Evolutionary conservation across 2,113 vertebrate genomes (phyloP).

Genomic region (Rousettus leschenaultii): DNA sequence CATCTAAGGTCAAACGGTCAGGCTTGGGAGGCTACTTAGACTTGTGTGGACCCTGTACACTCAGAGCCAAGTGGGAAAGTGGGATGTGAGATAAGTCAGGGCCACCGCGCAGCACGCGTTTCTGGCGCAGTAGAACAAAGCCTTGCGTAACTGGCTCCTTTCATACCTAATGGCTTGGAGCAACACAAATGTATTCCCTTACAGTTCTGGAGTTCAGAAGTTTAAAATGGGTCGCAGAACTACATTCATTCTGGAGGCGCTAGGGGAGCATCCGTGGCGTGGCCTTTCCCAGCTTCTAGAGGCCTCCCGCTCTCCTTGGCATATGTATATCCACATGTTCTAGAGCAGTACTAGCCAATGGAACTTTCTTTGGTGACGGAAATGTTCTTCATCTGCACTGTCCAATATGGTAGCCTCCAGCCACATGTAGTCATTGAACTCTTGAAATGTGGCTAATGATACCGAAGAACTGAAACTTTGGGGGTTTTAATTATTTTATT

Average conservation of each 20-base stretch:
- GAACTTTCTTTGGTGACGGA: not conserved
- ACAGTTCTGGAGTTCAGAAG: not conserved
- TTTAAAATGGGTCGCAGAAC: too few relatives aligned
- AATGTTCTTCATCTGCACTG: not conserved
- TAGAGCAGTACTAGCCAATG: not conserved
- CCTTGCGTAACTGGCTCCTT: not conserved
- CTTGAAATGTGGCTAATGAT: not conserved
- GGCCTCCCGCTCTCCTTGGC: too few relatives aligned
- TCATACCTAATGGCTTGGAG: not conserved
- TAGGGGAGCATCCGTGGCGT: too few relatives aligned
- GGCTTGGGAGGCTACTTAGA: not conserved
- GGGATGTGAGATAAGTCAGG: too few relatives aligned
- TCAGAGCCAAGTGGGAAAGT: conserved; percentile 6
- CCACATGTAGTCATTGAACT: not conserved
- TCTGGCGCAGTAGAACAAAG: not conserved
- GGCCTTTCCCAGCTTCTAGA: too few relatives aligned
- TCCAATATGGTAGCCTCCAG: not conserved
- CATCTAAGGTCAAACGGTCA: conserved; percentile 3
- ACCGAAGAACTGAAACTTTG: not conserved
- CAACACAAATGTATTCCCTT: too few relatives aligned
- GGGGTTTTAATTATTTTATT: not conserved
- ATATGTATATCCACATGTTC: not conserved
- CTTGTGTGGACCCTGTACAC: not conserved
- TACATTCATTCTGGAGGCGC: too few relatives aligned
- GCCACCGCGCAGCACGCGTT: not conserved